Base-by-base conservation (phyloP, 23 tunicate genomes). In the Ciona savignyi region DNA sequence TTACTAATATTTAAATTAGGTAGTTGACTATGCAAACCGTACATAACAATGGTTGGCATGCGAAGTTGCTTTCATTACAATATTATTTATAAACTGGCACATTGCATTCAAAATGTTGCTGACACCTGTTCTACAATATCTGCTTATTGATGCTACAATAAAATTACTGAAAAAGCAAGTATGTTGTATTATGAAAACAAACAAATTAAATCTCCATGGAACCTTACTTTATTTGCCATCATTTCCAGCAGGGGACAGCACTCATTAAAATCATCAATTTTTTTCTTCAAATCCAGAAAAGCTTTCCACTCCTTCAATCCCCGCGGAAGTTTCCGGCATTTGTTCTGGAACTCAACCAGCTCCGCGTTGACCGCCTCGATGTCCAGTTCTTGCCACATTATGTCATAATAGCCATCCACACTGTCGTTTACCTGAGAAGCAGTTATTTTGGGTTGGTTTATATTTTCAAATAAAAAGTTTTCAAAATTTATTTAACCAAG, bases 211-310 rank as follows among this genome's bases (percentile, higher is more conserved):
- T 15, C 19, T 15, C 15, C 20, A 63, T 23, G 25, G 24, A 25
- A 67, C 4, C 61, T 4, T 32, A 86, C 95, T 65, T 93, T 81
- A 72, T 86, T 86, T 4, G 93, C 83, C 98, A 93, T 93, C 92
- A 80, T 77, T 74, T 93, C 98, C 51, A 93, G 70, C 69, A 93
- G 72, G 23, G 98, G 98, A 65, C 98, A 93, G 68, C 98, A 85
- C 66, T 93, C 98, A 42, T 76, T 87, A 56, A 93, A 93, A 48
- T 93, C 98, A 68, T 93, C 98, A 69, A 93, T 93, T 67, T 93
- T 93, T 70, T 78, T 81, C 71, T 86, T 86, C 60, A 93, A 64
- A 32, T 81, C 98, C 33, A 73, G 75, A 48, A 75, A 93, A 15
- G 98, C 98, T 34, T 78, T 51, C 98, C 98, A 93, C 51, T 86